phyloP scores from a whole-genome alignment of 2,888 invertebrate species.

The Caenorhabditis wallacei region DNA sequence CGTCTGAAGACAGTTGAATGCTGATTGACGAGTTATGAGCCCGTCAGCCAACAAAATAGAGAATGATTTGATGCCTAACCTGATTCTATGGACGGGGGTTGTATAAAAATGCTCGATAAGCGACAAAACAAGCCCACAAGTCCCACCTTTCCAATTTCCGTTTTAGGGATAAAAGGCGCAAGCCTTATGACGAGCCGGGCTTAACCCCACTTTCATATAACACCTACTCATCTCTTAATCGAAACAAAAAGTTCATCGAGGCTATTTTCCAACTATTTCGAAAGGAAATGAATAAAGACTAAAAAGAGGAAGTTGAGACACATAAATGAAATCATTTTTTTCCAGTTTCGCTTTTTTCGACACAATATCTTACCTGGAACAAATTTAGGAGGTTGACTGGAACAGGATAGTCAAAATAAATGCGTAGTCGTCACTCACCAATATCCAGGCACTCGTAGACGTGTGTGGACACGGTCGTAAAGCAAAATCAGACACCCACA shows the following conservation, averaged over 20 bases:
- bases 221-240: constrained; percentile 54
- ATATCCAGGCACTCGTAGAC: constrained; percentile 18
- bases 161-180: constrained; percentile 9
- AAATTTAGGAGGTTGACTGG: constrained; percentile 1
- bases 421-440: constrained; percentile 8
- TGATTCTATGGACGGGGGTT: constrained; percentile 1
- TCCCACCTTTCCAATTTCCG: constrained; percentile 69
- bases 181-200: constrained; percentile 45
- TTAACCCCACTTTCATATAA: constrained; percentile 16
- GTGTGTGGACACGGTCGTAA: constrained; percentile 40
- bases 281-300: constrained; percentile 34
- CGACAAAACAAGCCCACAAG: constrained; percentile 29
- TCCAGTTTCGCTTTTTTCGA: constrained; percentile 9
- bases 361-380: constrained; percentile 33
- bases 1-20: constrained; percentile 37
- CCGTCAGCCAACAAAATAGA: constrained; percentile 34
- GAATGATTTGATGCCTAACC: constrained; percentile 28
- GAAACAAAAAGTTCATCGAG: constrained; percentile 32
- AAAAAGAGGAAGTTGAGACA: constrained; percentile 35
- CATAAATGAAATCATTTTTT: constrained; percentile 45
- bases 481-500: constrained; percentile 42
- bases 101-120: constrained; percentile 25
- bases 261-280: constrained; percentile 15
- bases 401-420: constrained; percentile 19
- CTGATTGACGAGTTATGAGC: constrained; percentile 22